phyloP scores from a whole-genome alignment of 2,113 vertebrate species.

The Channa argus region DNA sequence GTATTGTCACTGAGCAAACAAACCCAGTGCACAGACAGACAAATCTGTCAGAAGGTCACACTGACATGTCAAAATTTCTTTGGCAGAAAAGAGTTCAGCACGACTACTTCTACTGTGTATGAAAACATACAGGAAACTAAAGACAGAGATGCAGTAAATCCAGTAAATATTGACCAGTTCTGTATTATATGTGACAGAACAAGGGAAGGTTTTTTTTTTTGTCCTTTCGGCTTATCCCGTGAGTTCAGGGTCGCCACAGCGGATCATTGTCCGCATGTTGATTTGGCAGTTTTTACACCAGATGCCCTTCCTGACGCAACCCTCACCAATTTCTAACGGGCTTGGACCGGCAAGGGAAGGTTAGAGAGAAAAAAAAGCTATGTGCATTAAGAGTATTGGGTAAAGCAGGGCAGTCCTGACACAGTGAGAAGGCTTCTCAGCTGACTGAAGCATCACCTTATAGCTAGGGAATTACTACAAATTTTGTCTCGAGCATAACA shows the following conservation, averaged over 20 bases:
- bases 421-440: conserved; percentile 27
- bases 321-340: too few species aligned
- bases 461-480: conserved; percentile 43
- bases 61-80: conserved; percentile 65
- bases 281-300: too few species aligned
- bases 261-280: too few species aligned
- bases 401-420: neutral
- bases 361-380: neutral
- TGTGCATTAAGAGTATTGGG: neutral
- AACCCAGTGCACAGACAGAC: conserved; percentile 25
- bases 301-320: too few species aligned
- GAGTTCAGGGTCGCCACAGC: too few species aligned
- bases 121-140: conserved; percentile 10
- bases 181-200: neutral
- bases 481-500: conserved; percentile 29
- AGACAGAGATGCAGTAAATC: neutral
- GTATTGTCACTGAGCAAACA: conserved; percentile 31
- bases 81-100: conserved; percentile 16
- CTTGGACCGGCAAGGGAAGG: neutral
- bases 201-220: neutral
- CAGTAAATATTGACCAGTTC: neutral
- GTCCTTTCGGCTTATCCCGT: too few species aligned
- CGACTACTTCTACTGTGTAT: conserved; percentile 13
- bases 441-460: conserved; percentile 61
- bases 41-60: conserved; percentile 59